Base-by-base conservation (phyloP, 2,113 vertebrate species). In the Tetrax tetrax region DNA sequence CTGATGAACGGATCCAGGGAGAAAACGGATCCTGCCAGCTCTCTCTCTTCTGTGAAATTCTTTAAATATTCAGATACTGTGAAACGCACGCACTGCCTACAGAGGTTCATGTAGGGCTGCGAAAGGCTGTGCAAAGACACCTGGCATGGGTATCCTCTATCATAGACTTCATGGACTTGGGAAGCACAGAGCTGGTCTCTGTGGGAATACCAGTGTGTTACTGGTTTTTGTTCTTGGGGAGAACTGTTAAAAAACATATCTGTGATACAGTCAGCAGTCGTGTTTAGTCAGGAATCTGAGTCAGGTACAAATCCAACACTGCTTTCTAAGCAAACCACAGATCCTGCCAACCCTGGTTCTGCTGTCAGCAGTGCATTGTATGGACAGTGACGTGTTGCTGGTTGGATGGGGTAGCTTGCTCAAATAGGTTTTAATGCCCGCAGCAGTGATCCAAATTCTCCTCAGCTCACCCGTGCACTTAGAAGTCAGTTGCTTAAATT, bases 401-500 rank as follows among this genome's bases (percentile, higher is more conserved):
- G 7, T 59, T 48, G 65, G 31, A 33, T 4, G 3, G 85, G 10
- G 2, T 43, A 35, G 19, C 63, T 70, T 69, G 43, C 51, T 93
- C 47, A 25, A 57, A 50, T 14, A 21, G 80, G 37, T 45, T 96
- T 94, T 85, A 27, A 5, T 65, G 31, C 4, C 33, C 54, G 29
- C 63, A 93, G 61, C 84, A 51, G 2, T 16, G 81, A 77, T 70
- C 78, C 85, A 59, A 48, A 72, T 90, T 94, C 82, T 63, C 25
- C 76, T 92, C 50, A 51, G 66, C 47, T 95, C 81, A 41, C 61
- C 53, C 22, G 0, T 48, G 82, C 79, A 11, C 51, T 63, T 45
- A 45, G 65, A 51, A 93, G 78, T 64, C 77, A 45, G 45, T 53
- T 84, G 61, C 63, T 25, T 61, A 70, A 93, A 93, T 83, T 85